These are phyloP conservation scores for Cephalotes varians DNA, from an alignment of 2,888 invertebrate genomes.

Conservation along the genomic window DNA sequence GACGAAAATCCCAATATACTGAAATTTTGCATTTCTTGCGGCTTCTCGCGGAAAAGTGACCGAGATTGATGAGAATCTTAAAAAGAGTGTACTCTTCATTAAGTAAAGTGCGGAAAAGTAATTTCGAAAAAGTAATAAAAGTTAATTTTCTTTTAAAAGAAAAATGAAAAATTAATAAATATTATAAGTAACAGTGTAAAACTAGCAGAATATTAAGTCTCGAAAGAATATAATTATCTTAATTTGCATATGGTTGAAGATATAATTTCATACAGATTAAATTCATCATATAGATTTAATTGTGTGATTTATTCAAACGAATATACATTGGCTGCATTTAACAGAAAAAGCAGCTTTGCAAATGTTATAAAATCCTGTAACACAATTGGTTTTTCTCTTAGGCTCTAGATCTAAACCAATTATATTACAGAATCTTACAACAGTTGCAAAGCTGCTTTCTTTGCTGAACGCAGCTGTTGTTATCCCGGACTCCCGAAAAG, in stretches of 20 bases:
- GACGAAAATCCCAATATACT: constrained; percentile 5
- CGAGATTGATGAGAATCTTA: constrained; percentile 8
- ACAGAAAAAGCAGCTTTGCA: too few relatives aligned
- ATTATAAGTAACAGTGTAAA: constrained; percentile 7
- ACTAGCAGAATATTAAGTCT: not conserved
- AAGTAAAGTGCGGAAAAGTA: not conserved
- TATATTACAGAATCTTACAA: too few relatives aligned
- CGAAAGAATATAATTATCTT: not conserved
- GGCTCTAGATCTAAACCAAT: too few relatives aligned
- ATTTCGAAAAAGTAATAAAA: not conserved
- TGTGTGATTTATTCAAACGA: too few relatives aligned
- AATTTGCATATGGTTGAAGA: not conserved
- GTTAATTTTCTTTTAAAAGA: not conserved
- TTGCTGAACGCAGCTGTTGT: too few relatives aligned
- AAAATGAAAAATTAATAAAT: not conserved
- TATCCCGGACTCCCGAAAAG: not conserved
- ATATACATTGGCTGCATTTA: too few relatives aligned
- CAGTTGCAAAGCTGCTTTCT: too few relatives aligned
- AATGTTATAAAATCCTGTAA: too few relatives aligned
- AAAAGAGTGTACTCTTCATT: not conserved
- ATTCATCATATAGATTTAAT: not conserved
- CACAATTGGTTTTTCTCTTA: too few relatives aligned
- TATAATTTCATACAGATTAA: not conserved
- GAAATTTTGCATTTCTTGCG: constrained; percentile 7
- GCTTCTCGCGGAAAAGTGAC: not conserved